These are phyloP conservation scores for Sylvilagus bachmani DNA, from an alignment of 2,113 vertebrate species.

Conservation along the genomic window DNA sequence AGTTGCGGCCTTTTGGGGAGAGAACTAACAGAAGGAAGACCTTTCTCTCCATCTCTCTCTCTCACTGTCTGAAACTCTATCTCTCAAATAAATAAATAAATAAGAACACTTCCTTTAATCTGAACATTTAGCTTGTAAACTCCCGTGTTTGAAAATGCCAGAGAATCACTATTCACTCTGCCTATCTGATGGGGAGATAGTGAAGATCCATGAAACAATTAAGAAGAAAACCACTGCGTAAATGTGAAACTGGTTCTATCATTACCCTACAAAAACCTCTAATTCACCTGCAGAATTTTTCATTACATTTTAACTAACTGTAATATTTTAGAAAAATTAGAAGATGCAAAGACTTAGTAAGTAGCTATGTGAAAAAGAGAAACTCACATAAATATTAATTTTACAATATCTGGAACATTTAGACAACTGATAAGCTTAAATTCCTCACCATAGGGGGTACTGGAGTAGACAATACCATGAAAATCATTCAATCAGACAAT, in stretches of 20 bases:
- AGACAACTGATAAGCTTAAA: not conserved
- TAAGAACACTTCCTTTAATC: constrained; percentile 1
- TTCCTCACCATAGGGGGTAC: not conserved
- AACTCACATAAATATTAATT: not conserved
- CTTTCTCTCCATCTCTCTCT: too few relatives aligned
- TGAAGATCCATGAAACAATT: constrained; percentile 52
- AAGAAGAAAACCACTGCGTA: constrained; percentile 38
- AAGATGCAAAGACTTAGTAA: not conserved
- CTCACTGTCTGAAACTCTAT: too few relatives aligned
- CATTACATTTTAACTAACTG: constrained; percentile 25
- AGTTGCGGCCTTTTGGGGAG: too few relatives aligned
- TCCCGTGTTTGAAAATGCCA: constrained; percentile 45
- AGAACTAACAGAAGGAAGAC: too few relatives aligned
- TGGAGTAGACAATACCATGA: not conserved
- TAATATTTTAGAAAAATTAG: constrained; percentile 41
- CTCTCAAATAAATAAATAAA: not conserved
- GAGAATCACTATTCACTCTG: constrained; percentile 28
- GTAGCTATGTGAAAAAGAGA: not conserved
- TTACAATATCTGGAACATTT: not conserved
- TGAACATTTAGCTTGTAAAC: constrained; percentile 27
- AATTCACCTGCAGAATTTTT: constrained; percentile 38
- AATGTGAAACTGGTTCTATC: constrained; percentile 5
- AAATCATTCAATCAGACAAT: not conserved
- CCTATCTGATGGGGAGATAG: constrained; percentile 10
- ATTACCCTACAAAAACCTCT: not conserved